phyloP scores from a whole-genome alignment of 2,888 invertebrate species.

The Cryptus armator region DNA sequence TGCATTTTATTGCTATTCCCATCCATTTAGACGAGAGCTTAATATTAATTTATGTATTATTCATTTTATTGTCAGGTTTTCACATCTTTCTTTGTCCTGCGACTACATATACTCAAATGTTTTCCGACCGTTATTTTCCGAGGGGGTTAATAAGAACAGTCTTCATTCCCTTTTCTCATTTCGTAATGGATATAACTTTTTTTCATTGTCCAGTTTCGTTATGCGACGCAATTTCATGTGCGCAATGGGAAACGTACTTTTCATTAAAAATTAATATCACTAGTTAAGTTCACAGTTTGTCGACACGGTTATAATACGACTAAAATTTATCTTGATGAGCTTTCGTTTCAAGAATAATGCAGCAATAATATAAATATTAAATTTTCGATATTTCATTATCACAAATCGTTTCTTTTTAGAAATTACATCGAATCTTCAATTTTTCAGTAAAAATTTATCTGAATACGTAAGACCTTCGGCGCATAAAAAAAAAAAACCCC shows the following conservation, averaged over 20 bases:
- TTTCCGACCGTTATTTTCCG: neutral
- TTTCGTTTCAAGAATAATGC: no score
- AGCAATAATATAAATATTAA: no score
- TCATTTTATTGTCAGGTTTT: neutral
- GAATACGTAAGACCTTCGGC: no score
- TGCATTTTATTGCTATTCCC: neutral
- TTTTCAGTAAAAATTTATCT: no score
- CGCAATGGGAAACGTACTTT: neutral
- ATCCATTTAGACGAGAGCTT: no score
- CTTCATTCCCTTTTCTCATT: neutral
- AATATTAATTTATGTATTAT: neutral
- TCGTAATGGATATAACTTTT: neutral
- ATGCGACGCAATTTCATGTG: neutral
- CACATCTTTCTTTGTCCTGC: neutral
- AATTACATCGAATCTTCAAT: no score
- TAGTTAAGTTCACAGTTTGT: neutral
- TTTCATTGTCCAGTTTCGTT: neutral
- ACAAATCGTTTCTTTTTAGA: no score
- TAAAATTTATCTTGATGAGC: no score
- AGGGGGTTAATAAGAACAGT: neutral
- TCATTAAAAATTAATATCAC: neutral
- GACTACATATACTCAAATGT: neutral
- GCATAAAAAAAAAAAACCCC: neutral
- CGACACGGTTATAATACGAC: neutral
- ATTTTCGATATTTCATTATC: no score